Percentiles rank a stretch among this genome's conserved stretches.
phyloP scores from a whole-genome alignment of 2,797 vertebrate species.

The Hybognathus amarus region DNA sequence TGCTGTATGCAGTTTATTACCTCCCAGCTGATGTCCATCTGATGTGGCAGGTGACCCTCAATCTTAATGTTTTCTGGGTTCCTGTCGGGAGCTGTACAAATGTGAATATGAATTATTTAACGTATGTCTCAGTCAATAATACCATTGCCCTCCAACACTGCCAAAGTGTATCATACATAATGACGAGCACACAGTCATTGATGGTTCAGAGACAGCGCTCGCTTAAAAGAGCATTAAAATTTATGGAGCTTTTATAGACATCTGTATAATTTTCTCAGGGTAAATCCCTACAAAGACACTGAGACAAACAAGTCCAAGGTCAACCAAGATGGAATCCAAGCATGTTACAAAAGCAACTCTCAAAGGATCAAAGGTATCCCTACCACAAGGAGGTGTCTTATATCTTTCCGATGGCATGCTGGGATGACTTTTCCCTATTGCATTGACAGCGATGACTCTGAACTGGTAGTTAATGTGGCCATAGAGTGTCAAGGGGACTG shows the following conservation, averaged over 20 bases:
- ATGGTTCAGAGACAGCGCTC: conserved; percentile 10
- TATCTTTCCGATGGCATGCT: conserved; percentile 83
- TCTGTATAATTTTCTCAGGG: conserved; percentile 44
- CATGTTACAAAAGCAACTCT: background rate
- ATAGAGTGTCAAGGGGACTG: conserved; percentile 75
- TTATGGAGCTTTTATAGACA: conserved; percentile 42
- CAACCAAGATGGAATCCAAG: conserved; percentile 4
- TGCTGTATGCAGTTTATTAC: conserved; percentile 70
- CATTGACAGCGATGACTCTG: conserved; percentile 85
- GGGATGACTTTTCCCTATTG: conserved; percentile 84
- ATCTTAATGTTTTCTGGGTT: conserved; percentile 90
- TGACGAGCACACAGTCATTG: conserved; percentile 23
- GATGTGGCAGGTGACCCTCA: conserved; percentile 86
- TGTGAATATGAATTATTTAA: conserved; percentile 49
- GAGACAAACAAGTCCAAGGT: conserved; percentile 39
- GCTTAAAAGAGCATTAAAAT: conserved; percentile 41
- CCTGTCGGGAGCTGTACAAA: conserved; percentile 86
- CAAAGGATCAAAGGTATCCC: conserved; percentile 31
- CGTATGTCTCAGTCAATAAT: conserved; percentile 37
- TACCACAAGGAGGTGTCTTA: conserved; percentile 87
- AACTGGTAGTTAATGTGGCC: conserved; percentile 90
- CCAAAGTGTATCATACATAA: conserved; percentile 25
- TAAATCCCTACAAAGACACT: conserved; percentile 39
- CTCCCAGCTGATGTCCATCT: conserved; percentile 96
- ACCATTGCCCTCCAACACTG: conserved; percentile 36